A percentile compares a stretch with the other conserved stretches of the same genome.
phyloP scores from a whole-genome alignment of 2,113 vertebrate genomes.

The Microtus ochrogaster region DNA sequence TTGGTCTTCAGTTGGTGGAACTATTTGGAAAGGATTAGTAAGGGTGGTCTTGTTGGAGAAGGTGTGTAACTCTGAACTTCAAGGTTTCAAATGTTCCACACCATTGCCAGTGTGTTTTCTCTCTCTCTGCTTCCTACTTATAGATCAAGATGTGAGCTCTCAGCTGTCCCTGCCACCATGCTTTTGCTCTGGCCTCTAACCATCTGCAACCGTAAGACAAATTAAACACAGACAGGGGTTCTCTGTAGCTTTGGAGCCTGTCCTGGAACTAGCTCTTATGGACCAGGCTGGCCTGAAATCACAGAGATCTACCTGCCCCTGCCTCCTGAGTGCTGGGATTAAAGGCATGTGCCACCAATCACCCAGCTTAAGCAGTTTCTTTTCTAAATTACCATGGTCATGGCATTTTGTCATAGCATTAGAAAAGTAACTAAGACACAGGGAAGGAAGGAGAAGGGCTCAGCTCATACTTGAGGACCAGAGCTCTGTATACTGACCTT shows the following conservation, averaged over 20 bases:
- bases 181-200: neutral
- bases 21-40: neutral
- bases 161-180: neutral
- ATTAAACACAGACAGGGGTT: neutral
- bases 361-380: neutral
- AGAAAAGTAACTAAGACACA: neutral
- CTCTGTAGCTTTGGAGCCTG: no score
- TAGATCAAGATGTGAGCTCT: neutral
- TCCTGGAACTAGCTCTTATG: no score
- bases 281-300: no score
- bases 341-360: no score
- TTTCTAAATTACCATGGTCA: neutral
- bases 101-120: neutral
- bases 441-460: rapidly evolving
- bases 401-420: neutral
- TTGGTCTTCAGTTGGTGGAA: neutral
- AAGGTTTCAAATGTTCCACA: neutral
- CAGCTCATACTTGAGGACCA: rapidly evolving
- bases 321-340: no score
- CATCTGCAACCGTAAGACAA: neutral
- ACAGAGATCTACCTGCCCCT: no score
- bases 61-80: no score
- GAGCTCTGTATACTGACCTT: rapidly evolving
- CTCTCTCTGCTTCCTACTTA: neutral
- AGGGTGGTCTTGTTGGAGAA: neutral